Percentiles rank a stretch among this genome's conserved stretches.
phyloP scores from a whole-genome alignment of 2,797 vertebrate species.

The Bovichtus variegatus region DNA sequence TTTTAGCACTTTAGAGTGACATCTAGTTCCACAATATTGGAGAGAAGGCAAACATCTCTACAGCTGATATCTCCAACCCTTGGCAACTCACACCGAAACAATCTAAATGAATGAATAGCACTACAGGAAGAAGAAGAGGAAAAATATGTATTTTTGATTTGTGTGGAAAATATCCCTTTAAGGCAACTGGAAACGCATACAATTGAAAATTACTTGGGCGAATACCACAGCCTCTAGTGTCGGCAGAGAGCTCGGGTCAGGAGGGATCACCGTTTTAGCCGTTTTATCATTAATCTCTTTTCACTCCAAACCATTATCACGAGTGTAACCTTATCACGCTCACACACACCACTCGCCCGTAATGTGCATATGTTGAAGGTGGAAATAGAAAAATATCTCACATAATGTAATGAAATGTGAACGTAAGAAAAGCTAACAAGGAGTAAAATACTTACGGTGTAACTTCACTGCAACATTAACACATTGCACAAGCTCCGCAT shows the following conservation, averaged over 20 bases:
- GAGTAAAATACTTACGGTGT: background rate
- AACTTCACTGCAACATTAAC: background rate
- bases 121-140: no score
- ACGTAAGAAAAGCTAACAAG: background rate
- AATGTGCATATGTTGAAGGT: background rate
- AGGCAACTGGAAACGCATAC: constrained; percentile 11
- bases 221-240: constrained; percentile 31
- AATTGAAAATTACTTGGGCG: background rate
- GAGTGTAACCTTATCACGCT: constrained; percentile 5
- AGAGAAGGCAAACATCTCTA: no score
- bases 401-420: background rate
- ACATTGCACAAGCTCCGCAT: background rate
- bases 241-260: constrained; percentile 40
- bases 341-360: background rate
- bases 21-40: no score
- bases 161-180: no score
- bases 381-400: background rate
- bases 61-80: no score
- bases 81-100: no score
- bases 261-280: constrained; percentile 17
- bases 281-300: constrained; percentile 34
- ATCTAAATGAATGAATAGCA: no score
- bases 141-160: no score
- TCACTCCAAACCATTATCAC: constrained; percentile 22
- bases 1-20: no score